phyloP scores from a whole-genome alignment of 2,113 vertebrate species.

The Mugil cephalus region DNA sequence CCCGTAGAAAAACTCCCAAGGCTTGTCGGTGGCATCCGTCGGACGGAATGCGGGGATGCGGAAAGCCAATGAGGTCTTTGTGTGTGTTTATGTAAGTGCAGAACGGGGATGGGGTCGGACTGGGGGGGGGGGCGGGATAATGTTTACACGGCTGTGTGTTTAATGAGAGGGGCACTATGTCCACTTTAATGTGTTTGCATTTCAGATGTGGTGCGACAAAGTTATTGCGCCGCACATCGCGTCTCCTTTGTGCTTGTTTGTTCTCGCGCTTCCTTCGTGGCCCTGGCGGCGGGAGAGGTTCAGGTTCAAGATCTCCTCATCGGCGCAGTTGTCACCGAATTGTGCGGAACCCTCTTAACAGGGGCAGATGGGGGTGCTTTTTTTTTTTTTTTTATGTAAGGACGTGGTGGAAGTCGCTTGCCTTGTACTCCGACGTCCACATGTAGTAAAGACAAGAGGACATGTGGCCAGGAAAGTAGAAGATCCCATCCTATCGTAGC shows the following conservation, averaged over 20 bases:
- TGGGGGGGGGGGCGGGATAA: constrained; percentile 32
- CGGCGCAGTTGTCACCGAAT: constrained; percentile 38
- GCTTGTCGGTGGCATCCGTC: constrained; percentile 65
- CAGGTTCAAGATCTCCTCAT: constrained; percentile 53
- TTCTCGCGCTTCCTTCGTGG: constrained; percentile 33
- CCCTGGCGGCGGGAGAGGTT: constrained; percentile 47
- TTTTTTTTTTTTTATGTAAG: too few relatives aligned
- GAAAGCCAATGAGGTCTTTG: constrained; percentile 60
- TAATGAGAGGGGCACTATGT: constrained; percentile 67
- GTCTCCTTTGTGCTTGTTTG: constrained; percentile 64
- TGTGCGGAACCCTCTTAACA: constrained; percentile 25
- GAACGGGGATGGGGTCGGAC: background rate
- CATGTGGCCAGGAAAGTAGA: constrained; percentile 29
- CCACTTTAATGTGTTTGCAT: constrained; percentile 72
- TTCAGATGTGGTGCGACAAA: constrained; percentile 64
- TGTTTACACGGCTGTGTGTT: constrained; percentile 69
- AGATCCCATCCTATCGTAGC: constrained; percentile 36
- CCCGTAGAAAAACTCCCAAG: constrained; percentile 73
- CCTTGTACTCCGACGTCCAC: constrained; percentile 31
- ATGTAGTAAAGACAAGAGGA: constrained; percentile 53
- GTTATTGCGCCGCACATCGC: constrained; percentile 64
- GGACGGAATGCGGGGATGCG: constrained; percentile 65
- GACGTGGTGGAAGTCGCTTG: background rate
- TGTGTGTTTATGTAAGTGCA: constrained; percentile 57
- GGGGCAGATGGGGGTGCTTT: constrained; percentile 33